phyloP scores from a whole-genome alignment of 2,888 invertebrate genomes.

The Pseudococcus longispinus region DNA sequence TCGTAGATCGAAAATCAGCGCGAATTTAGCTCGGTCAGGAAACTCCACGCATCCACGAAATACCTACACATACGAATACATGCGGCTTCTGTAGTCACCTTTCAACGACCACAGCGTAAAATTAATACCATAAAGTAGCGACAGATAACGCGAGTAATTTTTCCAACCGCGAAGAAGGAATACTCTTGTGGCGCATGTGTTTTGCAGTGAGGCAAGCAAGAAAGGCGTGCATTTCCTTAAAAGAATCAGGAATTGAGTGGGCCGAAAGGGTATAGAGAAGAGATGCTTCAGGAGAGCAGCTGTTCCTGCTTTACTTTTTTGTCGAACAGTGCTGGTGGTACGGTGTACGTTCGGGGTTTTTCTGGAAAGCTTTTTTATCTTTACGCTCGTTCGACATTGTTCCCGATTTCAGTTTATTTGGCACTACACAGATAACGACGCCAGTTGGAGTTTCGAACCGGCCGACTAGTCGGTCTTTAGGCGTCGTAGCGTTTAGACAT shows the following conservation, averaged over 20 bases:
- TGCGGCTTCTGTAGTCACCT: background rate
- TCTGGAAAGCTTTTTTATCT: conserved; percentile 48
- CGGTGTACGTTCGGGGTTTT: conserved; percentile 41
- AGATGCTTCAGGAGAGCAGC: conserved; percentile 42
- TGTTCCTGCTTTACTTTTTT: conserved; percentile 42
- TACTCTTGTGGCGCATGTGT: conserved; percentile 2
- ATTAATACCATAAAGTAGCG: background rate
- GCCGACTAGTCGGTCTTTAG: conserved; percentile 53
- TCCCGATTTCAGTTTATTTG: conserved; percentile 55
- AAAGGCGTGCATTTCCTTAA: conserved; percentile 39
- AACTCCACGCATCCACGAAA: too few relatives aligned
- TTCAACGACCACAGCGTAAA: background rate
- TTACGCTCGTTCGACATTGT: conserved; percentile 52
- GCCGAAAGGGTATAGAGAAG: conserved; percentile 40
- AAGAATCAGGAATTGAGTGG: conserved; percentile 47
- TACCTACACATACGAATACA: background rate
- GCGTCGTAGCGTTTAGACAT: conserved; percentile 55
- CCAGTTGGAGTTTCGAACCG: conserved; percentile 52
- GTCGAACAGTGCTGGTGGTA: conserved; percentile 27
- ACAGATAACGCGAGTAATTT: conserved; percentile 24
- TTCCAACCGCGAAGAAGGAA: background rate
- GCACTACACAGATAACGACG: conserved; percentile 55
- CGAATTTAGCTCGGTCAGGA: too few relatives aligned
- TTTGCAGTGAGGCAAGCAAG: background rate
- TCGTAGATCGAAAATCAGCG: background rate